Evolutionary conservation across 2,888 invertebrate genomes (phyloP), one percentile per base, ranked within the genome.

Genomic region (Alloscopus bannaensis): DNA sequence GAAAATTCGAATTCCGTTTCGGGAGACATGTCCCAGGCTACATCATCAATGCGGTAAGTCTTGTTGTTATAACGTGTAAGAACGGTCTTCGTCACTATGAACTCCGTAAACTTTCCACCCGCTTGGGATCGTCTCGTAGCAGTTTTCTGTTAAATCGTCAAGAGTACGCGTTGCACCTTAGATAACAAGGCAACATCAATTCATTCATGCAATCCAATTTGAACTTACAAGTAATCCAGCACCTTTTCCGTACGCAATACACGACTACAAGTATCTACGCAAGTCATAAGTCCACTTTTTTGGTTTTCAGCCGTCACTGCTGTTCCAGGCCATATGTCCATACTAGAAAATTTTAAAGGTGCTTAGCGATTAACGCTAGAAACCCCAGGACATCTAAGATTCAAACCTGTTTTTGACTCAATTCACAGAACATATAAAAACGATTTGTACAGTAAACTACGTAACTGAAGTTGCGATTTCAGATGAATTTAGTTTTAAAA

Each of bases 251-350:
- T 94, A 0, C 95, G 91, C 4, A 98, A 90, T 0, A 97, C 93
- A n/a, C 95, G 90, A 88, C 96, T 95, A 0, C 94, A 94, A 0
- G 95, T 93, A 88, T 98, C 97, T 40, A 95, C 90, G 45, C 94
- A 93, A 59, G 98, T 88, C 93, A 96, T 93, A 0, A 98, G 89
- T 0, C 98, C 98, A 8, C 93, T 96, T 88, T 98, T 96, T 83
- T 92, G 93, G 87, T 95, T 95, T 85, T 94, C 93, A 0, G 96
- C 93, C 0, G 96, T 92, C 1, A 96, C 95, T 0, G 96, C 93
- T 87, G 94, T 97, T 0, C 97, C 97, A 0, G 97, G 97, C 94
- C 96, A 96, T 0, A 97, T 92, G 89, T 97, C 95, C 28, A 97
- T 87, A 86, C 93, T 94, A 85, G 93, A 83, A 77, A 4, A n/a